Evolutionary conservation across 2,888 invertebrate genomes (phyloP).

Genomic region (Latrodectus hesperus): DNA sequence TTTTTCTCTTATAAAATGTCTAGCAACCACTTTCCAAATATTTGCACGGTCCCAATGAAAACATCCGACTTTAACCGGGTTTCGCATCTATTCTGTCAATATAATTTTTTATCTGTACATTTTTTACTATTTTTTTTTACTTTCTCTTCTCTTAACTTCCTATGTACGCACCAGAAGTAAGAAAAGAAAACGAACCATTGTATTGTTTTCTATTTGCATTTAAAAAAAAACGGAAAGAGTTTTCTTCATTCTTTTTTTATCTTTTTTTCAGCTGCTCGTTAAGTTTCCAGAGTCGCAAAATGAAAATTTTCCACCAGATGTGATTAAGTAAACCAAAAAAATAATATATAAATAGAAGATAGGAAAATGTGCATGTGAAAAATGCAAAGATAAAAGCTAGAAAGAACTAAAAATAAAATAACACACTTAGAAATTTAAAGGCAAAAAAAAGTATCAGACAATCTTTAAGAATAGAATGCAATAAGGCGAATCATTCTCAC

Average conservation of each 20-base stretch:
- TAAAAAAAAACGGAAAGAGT: neutral
- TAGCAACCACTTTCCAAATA: conserved; percentile 12
- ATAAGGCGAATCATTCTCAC: conserved; percentile 5
- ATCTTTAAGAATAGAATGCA: conserved; percentile 4
- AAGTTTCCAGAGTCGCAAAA: conserved; percentile 15
- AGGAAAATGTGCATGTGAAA: neutral
- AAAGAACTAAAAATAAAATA: neutral
- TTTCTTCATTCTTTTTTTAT: neutral
- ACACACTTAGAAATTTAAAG: neutral
- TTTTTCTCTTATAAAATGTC: neutral
- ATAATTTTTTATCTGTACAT: neutral
- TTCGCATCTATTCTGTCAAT: conserved; percentile 16
- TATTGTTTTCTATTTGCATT: conserved; percentile 5
- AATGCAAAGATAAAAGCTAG: neutral
- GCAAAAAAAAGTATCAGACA: neutral
- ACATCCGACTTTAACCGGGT: conserved; percentile 14
- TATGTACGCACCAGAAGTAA: neutral
- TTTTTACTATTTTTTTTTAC: conserved; percentile 9
- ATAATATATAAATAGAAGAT: neutral
- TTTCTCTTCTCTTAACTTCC: neutral
- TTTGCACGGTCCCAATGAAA: conserved; percentile 22
- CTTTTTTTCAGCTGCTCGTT: conserved; percentile 11
- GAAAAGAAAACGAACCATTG: neutral
- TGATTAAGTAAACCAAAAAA: conserved; percentile 22
- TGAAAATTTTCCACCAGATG: conserved; percentile 18